Evolutionary conservation across 2,797 vertebrate species (phyloP), one percentile per base, ranked within the genome.

Genomic region (Sebastes nivosus): DNA sequence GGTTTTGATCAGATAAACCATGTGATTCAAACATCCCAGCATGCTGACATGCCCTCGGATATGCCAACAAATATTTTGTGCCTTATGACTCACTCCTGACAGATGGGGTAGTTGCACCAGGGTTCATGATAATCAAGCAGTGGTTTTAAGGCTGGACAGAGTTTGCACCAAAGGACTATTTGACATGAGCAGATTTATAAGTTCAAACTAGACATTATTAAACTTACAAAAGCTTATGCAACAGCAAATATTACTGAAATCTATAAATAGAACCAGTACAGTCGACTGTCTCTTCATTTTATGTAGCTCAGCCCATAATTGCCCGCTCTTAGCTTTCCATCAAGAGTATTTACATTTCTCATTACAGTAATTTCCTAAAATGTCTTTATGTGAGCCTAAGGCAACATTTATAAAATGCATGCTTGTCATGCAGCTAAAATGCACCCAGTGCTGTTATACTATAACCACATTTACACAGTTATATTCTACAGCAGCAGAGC

Each of bases 1-100:
- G 13, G 46, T 74, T 80, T 32, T 38, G 30, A 87, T 85, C 84
- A 84, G 81, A 92, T 84, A 71, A 29, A 9, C 50, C 50, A n/a
- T 52, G 50, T 20, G 20, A 52, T n/a, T n/a, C 55, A 57, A 57
- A 25, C 24, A 5, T 30, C 58, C 3, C 30, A 25, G 55, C 20
- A 30, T 67, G 25, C 11, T 14, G 60, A 55, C 25, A 58, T 72
- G 50, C 20, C 20, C 7, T n/a, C 4, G 0, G 50, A 52, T 52
- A 52, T n/a, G 25, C 5, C 30, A 57, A 34, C 64, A 24, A 52
- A 8, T 11, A 34, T 57, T 30, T 59, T 24, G 55, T 24, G 50
- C 29, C 34, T 29, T 4, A 16, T 81, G 64, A 87, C 20, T 84
- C 86, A 84, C 29, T 76, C 13, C 54, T 74, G 29, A 67, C 55